Conservation (phyloP, 1,140 invertebrate genomes). For the Heliconius congener region DNA sequence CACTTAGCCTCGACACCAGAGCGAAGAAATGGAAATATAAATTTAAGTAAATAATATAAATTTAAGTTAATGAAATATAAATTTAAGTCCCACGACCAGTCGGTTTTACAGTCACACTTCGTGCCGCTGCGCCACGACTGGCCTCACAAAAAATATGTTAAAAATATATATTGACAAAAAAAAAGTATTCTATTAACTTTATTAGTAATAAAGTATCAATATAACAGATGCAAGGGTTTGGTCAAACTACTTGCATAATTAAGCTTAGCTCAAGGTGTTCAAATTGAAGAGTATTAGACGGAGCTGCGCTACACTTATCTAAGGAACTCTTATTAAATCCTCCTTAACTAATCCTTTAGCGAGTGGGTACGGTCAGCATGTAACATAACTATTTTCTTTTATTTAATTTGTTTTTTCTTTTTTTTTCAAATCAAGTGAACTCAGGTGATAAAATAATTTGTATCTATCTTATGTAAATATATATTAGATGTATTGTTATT, state of each 20-base stretch:
- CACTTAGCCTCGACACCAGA: no score
- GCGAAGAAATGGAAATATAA: no score
- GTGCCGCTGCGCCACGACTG: no score
- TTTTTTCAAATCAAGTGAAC: not conserved
- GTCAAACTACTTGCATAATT: not conserved
- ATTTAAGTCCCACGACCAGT: no score
- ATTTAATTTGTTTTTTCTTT: not conserved
- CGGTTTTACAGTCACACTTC: no score
- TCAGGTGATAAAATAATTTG: no score
- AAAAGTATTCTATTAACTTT: not conserved
- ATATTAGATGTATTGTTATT: no score
- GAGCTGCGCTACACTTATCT: slow-evolving; percentile 71
- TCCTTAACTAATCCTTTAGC: slow-evolving; percentile 75
- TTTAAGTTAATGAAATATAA: no score
- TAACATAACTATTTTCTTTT: slow-evolving; percentile 18
- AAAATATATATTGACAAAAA: not conserved
- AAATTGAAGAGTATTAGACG: slow-evolving; percentile 65
- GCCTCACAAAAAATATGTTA: not conserved
- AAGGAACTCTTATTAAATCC: slow-evolving; percentile 78
- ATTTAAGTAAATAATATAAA: no score
- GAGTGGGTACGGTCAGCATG: slow-evolving; percentile 51
- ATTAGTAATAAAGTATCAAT: not conserved
- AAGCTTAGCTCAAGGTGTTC: slow-evolving; percentile 36
- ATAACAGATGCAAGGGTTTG: not conserved
- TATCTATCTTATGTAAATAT: no score